Percentiles rank a stretch among this genome's conserved stretches.
phyloP scores from a whole-genome alignment of 2,113 vertebrate genomes.

The Numida meleagris region DNA sequence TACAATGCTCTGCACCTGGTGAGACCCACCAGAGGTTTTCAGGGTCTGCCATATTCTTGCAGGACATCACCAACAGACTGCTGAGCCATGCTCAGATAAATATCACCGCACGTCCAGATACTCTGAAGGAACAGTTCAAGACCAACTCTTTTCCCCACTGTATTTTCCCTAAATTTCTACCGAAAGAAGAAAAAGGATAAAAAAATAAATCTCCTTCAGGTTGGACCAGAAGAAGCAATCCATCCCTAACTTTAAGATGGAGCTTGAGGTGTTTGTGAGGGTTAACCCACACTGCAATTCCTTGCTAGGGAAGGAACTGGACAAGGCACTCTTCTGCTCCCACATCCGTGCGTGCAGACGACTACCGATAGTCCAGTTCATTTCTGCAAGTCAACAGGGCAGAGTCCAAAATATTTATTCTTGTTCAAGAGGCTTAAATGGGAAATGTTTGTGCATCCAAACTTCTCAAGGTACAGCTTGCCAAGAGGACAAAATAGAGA shows the following conservation, averaged over 20 bases:
- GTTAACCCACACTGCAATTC: neutral
- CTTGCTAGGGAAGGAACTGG: rapidly evolving
- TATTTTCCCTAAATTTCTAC: neutral
- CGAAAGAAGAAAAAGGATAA: neutral
- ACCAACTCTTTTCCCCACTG: neutral
- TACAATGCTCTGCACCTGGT: neutral
- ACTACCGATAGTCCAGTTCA: rapidly evolving
- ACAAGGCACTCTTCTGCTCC: neutral
- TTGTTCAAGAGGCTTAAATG: neutral
- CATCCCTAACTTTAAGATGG: neutral
- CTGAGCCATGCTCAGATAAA: neutral
- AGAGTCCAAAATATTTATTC: neutral
- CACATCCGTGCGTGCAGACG: neutral
- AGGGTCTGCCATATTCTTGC: neutral
- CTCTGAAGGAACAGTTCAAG: neutral
- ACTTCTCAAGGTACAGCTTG: neutral
- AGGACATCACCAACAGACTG: neutral
- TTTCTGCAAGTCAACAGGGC: neutral
- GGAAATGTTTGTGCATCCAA: neutral
- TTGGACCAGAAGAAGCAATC: neutral
- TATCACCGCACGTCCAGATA: neutral
- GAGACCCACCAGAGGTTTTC: neutral
- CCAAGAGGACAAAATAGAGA: neutral
- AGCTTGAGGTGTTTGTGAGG: neutral
- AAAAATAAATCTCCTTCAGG: neutral